Evolutionary conservation across 1,140 invertebrate genomes (phyloP).

Genomic region (Tachypleus tridentatus): DNA sequence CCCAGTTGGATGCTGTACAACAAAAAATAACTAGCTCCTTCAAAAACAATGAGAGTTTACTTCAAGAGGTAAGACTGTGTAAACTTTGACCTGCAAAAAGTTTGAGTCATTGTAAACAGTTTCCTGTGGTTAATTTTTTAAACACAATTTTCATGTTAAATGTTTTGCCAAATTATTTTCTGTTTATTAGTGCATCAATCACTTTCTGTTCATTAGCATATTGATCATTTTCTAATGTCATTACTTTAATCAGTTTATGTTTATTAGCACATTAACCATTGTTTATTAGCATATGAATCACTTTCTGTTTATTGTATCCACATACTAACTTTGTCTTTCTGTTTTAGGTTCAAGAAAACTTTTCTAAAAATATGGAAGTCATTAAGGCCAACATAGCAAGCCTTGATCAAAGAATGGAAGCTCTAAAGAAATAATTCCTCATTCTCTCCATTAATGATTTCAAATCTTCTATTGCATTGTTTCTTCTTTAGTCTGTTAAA

Average conservation of each 20-base stretch:
- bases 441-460: too few species aligned
- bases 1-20: conserved; percentile 67
- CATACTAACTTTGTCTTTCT: background rate
- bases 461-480: too few species aligned
- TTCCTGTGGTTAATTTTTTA: background rate
- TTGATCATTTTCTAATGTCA: conserved; percentile 1
- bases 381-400: conserved; percentile 60
- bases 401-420: conserved; percentile 55
- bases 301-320: background rate
- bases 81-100: background rate
- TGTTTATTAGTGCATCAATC: too few species aligned
- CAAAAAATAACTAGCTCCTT: conserved; percentile 55
- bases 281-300: background rate
- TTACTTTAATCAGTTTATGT: background rate
- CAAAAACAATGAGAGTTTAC: conserved; percentile 58
- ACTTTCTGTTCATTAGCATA: too few species aligned
- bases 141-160: background rate
- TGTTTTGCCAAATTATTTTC: background rate
- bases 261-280: too few species aligned
- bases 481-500: too few species aligned
- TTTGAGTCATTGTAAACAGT: conserved; percentile 5
- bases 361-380: conserved; percentile 54
- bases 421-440: conserved; percentile 32
- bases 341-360: conserved; percentile 51
- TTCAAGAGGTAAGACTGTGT: conserved; percentile 47